These are phyloP conservation scores for Drosophila kikkawai DNA, from an alignment of 1,140 invertebrate genomes.

Conservation along the genomic window DNA sequence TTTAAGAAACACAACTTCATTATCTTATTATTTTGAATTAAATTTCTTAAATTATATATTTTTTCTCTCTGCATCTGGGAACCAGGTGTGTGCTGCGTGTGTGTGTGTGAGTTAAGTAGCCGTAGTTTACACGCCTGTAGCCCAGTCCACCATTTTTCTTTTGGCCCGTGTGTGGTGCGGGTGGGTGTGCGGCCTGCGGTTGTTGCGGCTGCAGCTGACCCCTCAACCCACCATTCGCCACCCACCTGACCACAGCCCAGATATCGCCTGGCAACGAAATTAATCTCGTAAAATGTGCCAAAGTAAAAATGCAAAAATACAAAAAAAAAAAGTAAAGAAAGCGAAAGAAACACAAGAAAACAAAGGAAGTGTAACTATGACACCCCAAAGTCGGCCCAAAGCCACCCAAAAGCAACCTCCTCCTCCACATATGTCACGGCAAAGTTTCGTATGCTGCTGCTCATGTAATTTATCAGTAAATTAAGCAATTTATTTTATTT, in stretches of 20 bases:
- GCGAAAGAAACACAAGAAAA: conserved; percentile 2
- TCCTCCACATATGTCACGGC: conserved; percentile 41
- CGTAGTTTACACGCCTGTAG: conserved; percentile 70
- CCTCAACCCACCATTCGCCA: conserved; percentile 1
- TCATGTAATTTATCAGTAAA: conserved; percentile 84
- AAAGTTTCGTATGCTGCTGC: conserved; percentile 61
- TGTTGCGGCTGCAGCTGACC: conserved; percentile 47
- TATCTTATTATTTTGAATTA: fast-evolving
- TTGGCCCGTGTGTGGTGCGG: conserved; percentile 5
- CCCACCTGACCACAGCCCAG: conserved; percentile 23
- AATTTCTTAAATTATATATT: not conserved
- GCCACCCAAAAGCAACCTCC: not conserved
- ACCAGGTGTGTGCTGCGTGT: conserved; percentile 43
- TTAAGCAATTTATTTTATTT: conserved; percentile 85
- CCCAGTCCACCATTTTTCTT: conserved; percentile 14
- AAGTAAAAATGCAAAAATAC: conserved; percentile 67
- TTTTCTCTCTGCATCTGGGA: conserved; percentile 4
- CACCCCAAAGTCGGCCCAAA: conserved; percentile 14
- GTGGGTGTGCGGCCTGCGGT: conserved; percentile 52
- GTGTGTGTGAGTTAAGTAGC: conserved; percentile 64
- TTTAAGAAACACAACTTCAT: too few species aligned
- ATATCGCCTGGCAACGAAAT: conserved; percentile 60
- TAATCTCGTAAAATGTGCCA: conserved; percentile 79
- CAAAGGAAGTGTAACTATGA: conserved; percentile 34
- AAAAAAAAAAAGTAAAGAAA: conserved; percentile 17